A percentile compares a stretch with the other conserved stretches of the same genome.
These are phyloP conservation scores for Leptinotarsa haldemani DNA, from an alignment of 2,888 invertebrate genomes.

Conservation along the genomic window DNA sequence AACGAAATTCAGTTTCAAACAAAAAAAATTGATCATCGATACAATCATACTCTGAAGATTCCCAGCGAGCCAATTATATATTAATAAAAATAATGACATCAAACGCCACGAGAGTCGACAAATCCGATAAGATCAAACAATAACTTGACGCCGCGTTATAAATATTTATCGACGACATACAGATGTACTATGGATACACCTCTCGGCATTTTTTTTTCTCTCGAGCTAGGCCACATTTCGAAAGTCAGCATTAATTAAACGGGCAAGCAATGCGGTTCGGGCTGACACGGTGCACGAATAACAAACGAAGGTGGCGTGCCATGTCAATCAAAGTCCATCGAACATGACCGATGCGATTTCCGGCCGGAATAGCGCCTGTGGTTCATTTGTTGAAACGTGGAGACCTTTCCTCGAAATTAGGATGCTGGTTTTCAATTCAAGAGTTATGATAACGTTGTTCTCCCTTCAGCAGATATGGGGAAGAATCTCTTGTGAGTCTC, in stretches of 20 bases:
- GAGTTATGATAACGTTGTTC: too few species aligned
- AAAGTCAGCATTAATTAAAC: constrained; percentile 23
- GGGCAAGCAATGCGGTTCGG: constrained; percentile 21
- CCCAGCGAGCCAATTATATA: background rate
- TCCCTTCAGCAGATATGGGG: too few species aligned
- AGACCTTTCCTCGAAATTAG: too few species aligned
- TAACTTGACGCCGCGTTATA: constrained; percentile 11
- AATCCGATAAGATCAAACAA: constrained; percentile 22
- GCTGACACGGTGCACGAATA: constrained; percentile 27
- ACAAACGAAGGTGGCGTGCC: constrained; percentile 42
- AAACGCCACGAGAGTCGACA: background rate
- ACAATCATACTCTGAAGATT: too few species aligned
- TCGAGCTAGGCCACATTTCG: constrained; percentile 20
- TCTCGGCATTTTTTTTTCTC: constrained; percentile 23
- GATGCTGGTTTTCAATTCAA: too few species aligned
- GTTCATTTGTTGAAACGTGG: too few species aligned
- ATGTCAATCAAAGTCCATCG: constrained; percentile 46
- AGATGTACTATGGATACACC: constrained; percentile 18
- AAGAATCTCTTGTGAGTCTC: too few species aligned
- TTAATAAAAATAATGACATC: constrained; percentile 19
- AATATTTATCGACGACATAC: constrained; percentile 22
- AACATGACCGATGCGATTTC: constrained; percentile 43
- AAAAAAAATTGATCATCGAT: too few species aligned
- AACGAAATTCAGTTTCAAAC: too few species aligned
- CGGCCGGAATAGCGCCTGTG: constrained; percentile 6